Evolutionary conservation across 2,797 vertebrate species (phyloP), one percentile per base, ranked within the genome.

Genomic region (Parambassis ranga): DNA sequence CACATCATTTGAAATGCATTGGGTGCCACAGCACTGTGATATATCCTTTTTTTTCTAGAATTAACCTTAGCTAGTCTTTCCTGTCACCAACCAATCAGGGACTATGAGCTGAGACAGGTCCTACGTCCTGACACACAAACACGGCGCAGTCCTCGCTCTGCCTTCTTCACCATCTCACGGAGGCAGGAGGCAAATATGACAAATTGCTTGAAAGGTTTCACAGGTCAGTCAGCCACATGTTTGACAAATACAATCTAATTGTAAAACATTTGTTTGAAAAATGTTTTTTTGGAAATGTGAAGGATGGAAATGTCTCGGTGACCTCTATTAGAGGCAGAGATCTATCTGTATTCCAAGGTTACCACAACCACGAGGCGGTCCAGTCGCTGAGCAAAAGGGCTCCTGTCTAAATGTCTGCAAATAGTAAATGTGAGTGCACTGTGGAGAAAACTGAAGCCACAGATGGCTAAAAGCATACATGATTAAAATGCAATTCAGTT

Each of bases 1-100:
- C 88, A 87, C 75, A 81, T 83, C 71, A 88, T 90, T 92, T 91
- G 84, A 90, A 92, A 91, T 90, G 87, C 89, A 91, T 89, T 90
- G 88, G 81, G 67, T 83, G 84, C 85, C 84, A 82, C 79, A 35
- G 61, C 36, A 13, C 77, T 81, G 73, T 82, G 75, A 89, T 81
- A 77, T 80, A 80, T 86, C 82, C 75, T 68, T 87, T 86, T 87
- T 86, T 68, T 65, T 62, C 74, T 51, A 58, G 80, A 79, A 88
- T 89, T 90, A 91, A 89, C 82, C 87, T 89, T 58, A 47, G 71
- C 82, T 74, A 81, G 83, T 82, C 77, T 84, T 68, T 82, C 62
- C 80, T 84, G 85, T 90, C 86, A 83, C 74, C 53, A 46, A 61
- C 77, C 79, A 82, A 85, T 90, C 83, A 79, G 64, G 42, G 32